These are phyloP conservation scores for Caradrina kadenii DNA, from an alignment of 2,888 invertebrate species.

Conservation along the genomic window DNA sequence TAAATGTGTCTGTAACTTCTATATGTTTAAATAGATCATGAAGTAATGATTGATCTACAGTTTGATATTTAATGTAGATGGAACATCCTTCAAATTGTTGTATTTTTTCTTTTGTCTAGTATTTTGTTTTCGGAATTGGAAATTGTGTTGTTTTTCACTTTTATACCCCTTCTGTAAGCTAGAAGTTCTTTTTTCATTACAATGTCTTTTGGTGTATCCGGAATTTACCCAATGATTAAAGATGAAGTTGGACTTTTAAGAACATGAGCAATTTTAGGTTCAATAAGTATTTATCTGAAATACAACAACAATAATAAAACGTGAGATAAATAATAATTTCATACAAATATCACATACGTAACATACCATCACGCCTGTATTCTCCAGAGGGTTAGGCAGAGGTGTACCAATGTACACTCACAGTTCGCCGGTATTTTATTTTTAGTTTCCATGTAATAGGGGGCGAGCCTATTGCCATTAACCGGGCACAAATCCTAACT, in stretches of 20 bases:
- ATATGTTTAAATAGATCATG: constrained; percentile 2
- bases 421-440: too few relatives aligned
- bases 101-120: background rate
- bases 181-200: constrained; percentile 1
- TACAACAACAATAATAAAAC: background rate
- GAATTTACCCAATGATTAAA: constrained; percentile 1
- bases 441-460: too few relatives aligned
- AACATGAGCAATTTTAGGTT: background rate
- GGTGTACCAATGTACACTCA: too few relatives aligned
- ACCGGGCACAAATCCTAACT: too few relatives aligned
- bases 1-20: constrained; percentile 3
- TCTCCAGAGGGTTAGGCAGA: too few relatives aligned
- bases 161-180: constrained; percentile 8
- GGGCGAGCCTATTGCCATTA: too few relatives aligned
- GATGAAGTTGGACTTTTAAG: constrained; percentile 5
- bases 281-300: constrained; percentile 11
- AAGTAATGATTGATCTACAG: constrained; percentile 1
- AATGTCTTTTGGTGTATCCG: constrained; percentile 4
- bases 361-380: too few relatives aligned
- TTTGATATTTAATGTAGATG: background rate
- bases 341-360: too few relatives aligned
- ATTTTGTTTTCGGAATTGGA: background rate
- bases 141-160: constrained; percentile 1
- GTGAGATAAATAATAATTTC: background rate
- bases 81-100: background rate